A percentile compares a stretch with the other conserved stretches of the same genome.
These are phyloP conservation scores for Syrista parreyssii DNA, from an alignment of 2,888 invertebrate species.

Conservation along the genomic window DNA sequence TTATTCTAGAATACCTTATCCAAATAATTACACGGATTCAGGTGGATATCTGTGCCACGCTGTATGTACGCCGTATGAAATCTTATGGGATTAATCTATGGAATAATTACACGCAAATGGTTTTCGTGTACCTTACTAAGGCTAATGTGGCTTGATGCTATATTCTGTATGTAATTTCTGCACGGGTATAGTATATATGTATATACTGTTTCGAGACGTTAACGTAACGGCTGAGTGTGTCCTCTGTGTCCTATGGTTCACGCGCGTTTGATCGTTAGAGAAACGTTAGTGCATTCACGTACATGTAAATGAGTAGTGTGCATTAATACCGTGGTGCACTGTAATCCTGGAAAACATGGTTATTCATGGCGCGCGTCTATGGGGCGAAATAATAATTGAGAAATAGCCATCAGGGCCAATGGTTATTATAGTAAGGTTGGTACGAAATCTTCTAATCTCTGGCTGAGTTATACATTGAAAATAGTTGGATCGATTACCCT, in stretches of 20 bases:
- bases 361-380: neutral
- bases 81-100: neutral
- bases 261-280: neutral
- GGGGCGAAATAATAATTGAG: neutral
- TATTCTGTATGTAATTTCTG: neutral
- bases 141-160: too few species aligned
- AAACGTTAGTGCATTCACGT: neutral
- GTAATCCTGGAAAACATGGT: neutral
- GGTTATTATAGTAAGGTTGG: neutral
- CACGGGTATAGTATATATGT: neutral
- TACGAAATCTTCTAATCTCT: neutral
- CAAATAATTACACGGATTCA: neutral
- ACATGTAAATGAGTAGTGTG: neutral
- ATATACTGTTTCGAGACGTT: neutral
- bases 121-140: neutral
- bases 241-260: neutral
- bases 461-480: neutral
- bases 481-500: neutral
- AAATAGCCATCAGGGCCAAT: neutral
- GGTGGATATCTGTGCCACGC: neutral
- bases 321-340: neutral
- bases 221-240: neutral
- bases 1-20: neutral
- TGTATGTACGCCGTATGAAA: neutral
- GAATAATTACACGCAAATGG: neutral